These are phyloP conservation scores for Rhegmatorhina hoffmannsi DNA, from an alignment of 2,113 vertebrate species.

Conservation along the genomic window DNA sequence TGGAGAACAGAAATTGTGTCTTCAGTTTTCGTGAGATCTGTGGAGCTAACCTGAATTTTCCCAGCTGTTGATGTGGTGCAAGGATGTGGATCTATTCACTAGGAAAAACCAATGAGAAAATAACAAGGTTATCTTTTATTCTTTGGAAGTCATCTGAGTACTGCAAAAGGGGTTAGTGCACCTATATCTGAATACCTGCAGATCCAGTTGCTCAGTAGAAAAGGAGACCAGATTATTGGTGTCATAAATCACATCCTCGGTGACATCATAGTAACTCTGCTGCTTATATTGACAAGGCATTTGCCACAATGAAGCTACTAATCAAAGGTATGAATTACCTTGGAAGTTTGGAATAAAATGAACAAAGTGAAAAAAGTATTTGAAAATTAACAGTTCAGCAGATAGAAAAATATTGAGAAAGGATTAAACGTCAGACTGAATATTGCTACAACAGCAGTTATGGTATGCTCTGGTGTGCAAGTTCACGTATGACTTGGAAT, in stretches of 20 bases:
- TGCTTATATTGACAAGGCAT: not conserved
- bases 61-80: not conserved
- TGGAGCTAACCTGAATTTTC: not conserved
- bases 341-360: not conserved
- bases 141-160: not conserved
- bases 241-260: not conserved
- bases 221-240: not conserved
- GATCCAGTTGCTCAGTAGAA: not conserved
- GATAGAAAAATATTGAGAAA: not conserved
- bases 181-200: not conserved
- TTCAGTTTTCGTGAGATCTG: not conserved
- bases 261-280: accelerated
- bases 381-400: not conserved
- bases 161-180: not conserved
- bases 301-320: not conserved
- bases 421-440: not conserved
- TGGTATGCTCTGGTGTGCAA: not conserved
- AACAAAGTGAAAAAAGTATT: not conserved
- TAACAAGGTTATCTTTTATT: not conserved
- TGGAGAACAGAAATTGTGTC: not conserved
- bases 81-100: not conserved
- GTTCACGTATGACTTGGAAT: not conserved
- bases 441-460: not conserved
- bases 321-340: not conserved
- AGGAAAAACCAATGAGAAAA: not conserved